Conservation (phyloP, 2,888 invertebrate genomes). For the Neocrepidodera transversa region DNA sequence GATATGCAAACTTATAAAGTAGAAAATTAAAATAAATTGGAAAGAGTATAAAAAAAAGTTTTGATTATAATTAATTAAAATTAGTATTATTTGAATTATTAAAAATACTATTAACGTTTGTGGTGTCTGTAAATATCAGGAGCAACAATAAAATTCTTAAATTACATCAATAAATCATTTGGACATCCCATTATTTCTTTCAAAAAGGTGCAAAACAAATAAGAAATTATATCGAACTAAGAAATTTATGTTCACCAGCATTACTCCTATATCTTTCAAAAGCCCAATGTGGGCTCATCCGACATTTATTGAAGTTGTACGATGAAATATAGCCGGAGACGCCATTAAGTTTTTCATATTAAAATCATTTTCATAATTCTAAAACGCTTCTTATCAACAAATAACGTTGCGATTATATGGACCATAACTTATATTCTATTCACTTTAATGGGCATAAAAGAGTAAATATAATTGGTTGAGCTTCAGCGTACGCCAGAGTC, state of each 20-base stretch:
- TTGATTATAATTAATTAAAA: no score
- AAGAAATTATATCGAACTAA: constrained; percentile 23
- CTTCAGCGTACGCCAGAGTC: constrained; percentile 10
- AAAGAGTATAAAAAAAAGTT: no score
- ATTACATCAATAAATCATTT: constrained; percentile 13
- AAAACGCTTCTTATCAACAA: constrained; percentile 36
- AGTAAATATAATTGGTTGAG: constrained; percentile 9
- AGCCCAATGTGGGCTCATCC: constrained; percentile 14
- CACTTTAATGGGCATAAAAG: constrained; percentile 22
- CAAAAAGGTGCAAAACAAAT: constrained; percentile 18
- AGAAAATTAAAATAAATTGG: no score
- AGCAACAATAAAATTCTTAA: background rate
- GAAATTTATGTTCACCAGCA: constrained; percentile 20
- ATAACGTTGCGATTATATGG: constrained; percentile 31
- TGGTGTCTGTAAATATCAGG: background rate
- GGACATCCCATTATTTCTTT: constrained; percentile 8
- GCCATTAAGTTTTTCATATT: constrained; percentile 37
- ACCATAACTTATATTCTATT: constrained; percentile 31
- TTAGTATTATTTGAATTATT: no score
- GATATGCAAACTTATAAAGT: no score
- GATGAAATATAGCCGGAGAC: constrained; percentile 31
- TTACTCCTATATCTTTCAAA: constrained; percentile 18
- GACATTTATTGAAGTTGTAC: constrained; percentile 32
- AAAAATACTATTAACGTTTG: no score
- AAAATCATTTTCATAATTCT: constrained; percentile 36